Conservation (phyloP, 2,797 vertebrate genomes). For the Erethizon dorsatum region DNA sequence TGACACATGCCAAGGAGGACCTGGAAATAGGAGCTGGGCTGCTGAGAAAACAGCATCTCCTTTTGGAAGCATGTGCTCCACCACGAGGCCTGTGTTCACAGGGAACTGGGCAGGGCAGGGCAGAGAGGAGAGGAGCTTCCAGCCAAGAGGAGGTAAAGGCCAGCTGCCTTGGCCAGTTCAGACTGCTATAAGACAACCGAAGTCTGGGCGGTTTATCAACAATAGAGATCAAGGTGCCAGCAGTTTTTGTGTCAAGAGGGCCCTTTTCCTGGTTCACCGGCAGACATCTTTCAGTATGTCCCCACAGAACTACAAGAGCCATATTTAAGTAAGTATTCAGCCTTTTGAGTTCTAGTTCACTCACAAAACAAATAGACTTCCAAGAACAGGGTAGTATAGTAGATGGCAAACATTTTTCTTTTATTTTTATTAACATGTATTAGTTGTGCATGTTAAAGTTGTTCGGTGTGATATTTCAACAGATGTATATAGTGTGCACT, state of each 20-base stretch:
- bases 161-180: neutral
- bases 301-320: neutral
- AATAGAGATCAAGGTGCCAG: neutral
- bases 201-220: neutral
- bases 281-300: neutral
- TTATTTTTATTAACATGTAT: neutral
- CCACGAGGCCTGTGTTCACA: neutral
- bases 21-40: neutral
- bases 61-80: neutral
- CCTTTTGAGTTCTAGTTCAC: neutral
- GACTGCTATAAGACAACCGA: neutral
- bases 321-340: neutral
- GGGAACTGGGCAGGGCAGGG: neutral
- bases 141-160: neutral
- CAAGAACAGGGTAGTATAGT: neutral
- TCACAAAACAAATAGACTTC: constrained; percentile 29
- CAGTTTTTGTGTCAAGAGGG: neutral
- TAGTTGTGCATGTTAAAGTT: neutral
- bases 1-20: neutral
- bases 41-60: neutral
- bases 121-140: neutral
- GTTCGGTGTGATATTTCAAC: neutral
- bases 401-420: constrained; percentile 1
- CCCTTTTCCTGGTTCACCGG: neutral
- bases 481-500: neutral